These are phyloP conservation scores for Netelia virgata DNA, from an alignment of 2,888 invertebrate species.

Conservation along the genomic window DNA sequence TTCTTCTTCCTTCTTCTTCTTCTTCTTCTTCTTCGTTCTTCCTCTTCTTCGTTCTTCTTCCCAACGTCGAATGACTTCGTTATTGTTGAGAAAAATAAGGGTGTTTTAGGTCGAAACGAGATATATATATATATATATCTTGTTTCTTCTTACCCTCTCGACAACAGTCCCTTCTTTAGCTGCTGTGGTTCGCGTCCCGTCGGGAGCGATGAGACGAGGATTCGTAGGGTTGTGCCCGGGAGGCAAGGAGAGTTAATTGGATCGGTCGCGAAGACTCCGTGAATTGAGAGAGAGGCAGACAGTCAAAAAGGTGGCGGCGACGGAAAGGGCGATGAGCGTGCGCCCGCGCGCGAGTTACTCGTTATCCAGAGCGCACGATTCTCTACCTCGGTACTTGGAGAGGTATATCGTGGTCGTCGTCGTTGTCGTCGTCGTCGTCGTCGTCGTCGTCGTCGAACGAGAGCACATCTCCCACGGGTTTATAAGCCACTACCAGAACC, in stretches of 20 bases:
- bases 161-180: neutral
- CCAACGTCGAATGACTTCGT: neutral
- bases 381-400: conserved; percentile 10
- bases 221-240: conserved; percentile 62
- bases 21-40: no score
- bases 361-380: conserved; percentile 56
- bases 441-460: conserved; percentile 6
- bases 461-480: conserved; percentile 39
- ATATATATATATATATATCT: conserved; percentile 15
- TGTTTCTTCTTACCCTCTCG: conserved; percentile 11
- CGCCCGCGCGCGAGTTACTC: conserved; percentile 38
- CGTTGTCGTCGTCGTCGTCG: neutral
- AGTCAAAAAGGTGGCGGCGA: conserved; percentile 54
- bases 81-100: conserved; percentile 3
- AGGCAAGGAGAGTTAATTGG: conserved; percentile 74
- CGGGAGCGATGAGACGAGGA: conserved; percentile 64
- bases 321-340: conserved; percentile 9
- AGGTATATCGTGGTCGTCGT: neutral
- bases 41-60: neutral
- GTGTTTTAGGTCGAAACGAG: conserved; percentile 10
- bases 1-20: no score
- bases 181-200: conserved; percentile 25
- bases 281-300: conserved; percentile 66
- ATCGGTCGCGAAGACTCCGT: conserved; percentile 70
- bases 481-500: conserved; percentile 22